Evolutionary conservation across 2,797 vertebrate species (phyloP), one percentile per base, ranked within the genome.

Genomic region (Cynodonichthys magdalenae): DNA sequence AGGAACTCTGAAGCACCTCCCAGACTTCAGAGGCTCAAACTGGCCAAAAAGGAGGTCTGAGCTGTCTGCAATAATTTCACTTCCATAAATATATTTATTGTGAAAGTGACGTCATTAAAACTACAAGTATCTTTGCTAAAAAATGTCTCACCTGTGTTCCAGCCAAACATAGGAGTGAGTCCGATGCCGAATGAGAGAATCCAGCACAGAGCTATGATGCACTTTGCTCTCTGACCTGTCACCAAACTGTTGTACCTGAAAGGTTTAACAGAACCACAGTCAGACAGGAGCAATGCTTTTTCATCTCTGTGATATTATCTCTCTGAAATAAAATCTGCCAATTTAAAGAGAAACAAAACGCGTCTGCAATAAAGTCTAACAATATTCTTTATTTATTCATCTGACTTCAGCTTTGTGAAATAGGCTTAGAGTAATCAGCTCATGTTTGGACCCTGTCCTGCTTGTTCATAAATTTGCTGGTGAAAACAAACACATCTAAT

Each of bases 91-190:
- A 50, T 12, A 60, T 27, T 15, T 19, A 31, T n/a, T n/a, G n/a
- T 24, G 10, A 11, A 39, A 18, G 0, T 8, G 19, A 41, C 31
- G 3, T 36, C 3, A 24, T 4, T 11, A 24, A 50, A 27, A 59
- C 19, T 29, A 6, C 17, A 34, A n/a, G 50, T 29, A 29, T 3
- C 6, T 24, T 24, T 9, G 9, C 20, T 41, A 18, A 18, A 50
- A 19, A 6, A 56, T 62, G 14, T 42, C 65, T 52, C 41, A 88
- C 89, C 91, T 18, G 48, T 92, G 91, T 97, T 94, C 98, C 97
- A 99, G 75, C 97, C 98, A 52, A 98, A 80, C 94, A 99, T 96
- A 0, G 98, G 98, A 0, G 95, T 98, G 79, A 99, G 85, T 71
- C 98, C 98, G 0, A 99, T 99, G 73, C 89, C 89, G 0, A 95